phyloP scores from a whole-genome alignment of 2,888 invertebrate genomes.

The Leuctra nigra region DNA sequence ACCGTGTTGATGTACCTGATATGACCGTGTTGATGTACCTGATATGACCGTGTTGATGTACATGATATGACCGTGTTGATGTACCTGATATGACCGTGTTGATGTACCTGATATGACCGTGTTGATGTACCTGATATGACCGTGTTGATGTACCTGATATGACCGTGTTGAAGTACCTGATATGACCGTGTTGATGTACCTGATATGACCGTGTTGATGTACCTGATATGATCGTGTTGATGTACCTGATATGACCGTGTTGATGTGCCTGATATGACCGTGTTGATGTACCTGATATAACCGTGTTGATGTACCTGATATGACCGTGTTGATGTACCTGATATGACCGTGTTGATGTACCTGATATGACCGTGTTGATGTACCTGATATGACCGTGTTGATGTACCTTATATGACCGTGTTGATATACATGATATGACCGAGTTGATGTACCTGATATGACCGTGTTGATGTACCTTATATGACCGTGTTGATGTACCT shows the following conservation, averaged over 20 bases:
- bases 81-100: conserved; percentile 49
- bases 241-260: no score
- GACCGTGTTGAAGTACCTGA: conserved; percentile 56
- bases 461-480: neutral
- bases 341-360: conserved; percentile 41
- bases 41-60: neutral
- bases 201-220: conserved; percentile 34
- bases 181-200: neutral
- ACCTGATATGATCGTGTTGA: conserved; percentile 50
- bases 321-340: neutral
- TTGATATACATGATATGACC: conserved; percentile 44
- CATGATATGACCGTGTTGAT: conserved; percentile 30
- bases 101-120: no score
- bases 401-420: neutral
- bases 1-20: conserved; percentile 42
- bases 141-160: conserved; percentile 43
- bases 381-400: no score
- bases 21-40: conserved; percentile 54
- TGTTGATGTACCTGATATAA: conserved; percentile 44
- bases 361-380: conserved; percentile 45
- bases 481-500: conserved; percentile 41
- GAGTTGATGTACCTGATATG: conserved; percentile 63
- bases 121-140: neutral
- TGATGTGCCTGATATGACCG: neutral
- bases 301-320: conserved; percentile 59